Evolutionary conservation across 2,888 invertebrate species (phyloP), one percentile per base, ranked within the genome.

Genomic region (Allophyes oxyacanthae): DNA sequence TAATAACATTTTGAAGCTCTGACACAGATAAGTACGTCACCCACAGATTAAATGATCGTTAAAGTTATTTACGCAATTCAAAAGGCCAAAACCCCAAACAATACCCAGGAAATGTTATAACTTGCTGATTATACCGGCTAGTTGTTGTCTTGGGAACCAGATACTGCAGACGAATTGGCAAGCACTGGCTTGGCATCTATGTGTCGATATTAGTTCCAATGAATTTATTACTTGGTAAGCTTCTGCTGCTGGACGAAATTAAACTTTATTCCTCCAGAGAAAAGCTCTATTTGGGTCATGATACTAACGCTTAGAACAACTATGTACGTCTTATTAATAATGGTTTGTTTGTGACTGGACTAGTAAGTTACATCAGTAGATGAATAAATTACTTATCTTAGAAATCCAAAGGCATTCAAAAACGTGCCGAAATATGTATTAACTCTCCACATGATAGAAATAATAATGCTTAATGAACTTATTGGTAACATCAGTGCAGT

Each of bases 121-220:
- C 59, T 68, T 58, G 42, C 37, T 53, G 49, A 74, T 72, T 72
- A 69, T 59, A 59, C 57, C 44, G 56, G 43, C 55, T 57, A 54
- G 59, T 75, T 63, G 66, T 74, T 66, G 75, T 72, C 73, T 68
- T 71, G 71, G 64, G 63, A 68, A 68, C 64, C 51, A 73, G 71
- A 68, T 71, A 65, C 57, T 73, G 59, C 56, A 73, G 75, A 71
- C 71, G 68, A 73, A 75, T 75, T 75, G 75, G 75, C 73, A 65
- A 73, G 64, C 60, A 72, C 53, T 71, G 48, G 63, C 49, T 62
- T 60, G 68, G 71, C 75, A 62, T 73, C 71, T 65, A 73, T 71
- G 63, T 75, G 71, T 73, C 75, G 71, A 73, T 75, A 75, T 75
- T 68, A 75, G 68, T 73, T 75, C 68, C 57, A 71, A 75, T 73